Conservation (phyloP, 2,888 invertebrate genomes). For the Allacma fusca region DNA sequence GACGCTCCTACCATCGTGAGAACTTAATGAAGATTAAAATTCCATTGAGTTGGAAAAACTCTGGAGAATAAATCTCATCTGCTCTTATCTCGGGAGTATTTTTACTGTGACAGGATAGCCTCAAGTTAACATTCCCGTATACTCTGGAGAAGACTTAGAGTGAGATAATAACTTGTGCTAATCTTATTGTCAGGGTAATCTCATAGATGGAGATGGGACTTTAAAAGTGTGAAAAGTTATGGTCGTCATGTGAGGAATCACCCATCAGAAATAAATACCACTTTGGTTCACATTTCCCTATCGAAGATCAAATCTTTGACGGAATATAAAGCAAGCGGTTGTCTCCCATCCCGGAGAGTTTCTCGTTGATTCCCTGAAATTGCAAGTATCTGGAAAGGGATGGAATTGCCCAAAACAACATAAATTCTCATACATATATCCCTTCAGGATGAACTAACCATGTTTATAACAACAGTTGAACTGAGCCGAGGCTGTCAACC, state of each 20-base stretch:
- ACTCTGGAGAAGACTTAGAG: too few species aligned
- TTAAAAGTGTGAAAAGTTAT: neutral
- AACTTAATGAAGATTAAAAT: slow-evolving; percentile 7
- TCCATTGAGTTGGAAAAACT: neutral
- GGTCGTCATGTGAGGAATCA: neutral
- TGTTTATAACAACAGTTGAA: slow-evolving; percentile 38
- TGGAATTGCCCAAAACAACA: slow-evolving; percentile 7
- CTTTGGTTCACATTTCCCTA: slow-evolving; percentile 10
- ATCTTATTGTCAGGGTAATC: too few species aligned
- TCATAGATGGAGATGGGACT: too few species aligned
- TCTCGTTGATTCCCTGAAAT: neutral
- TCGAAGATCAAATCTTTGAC: slow-evolving; percentile 11
- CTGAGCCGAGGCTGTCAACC: slow-evolving; percentile 51
- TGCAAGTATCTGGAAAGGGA: neutral
- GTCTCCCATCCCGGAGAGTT: neutral
- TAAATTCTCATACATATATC: slow-evolving; percentile 11
- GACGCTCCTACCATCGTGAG: neutral
- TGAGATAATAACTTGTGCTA: too few species aligned
- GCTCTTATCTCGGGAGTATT: neutral
- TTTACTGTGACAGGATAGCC: neutral
- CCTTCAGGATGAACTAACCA: slow-evolving; percentile 27
- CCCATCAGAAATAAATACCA: neutral
- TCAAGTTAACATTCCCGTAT: too few species aligned
- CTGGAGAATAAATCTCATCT: neutral
- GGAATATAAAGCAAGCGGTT: neutral